phyloP scores from a whole-genome alignment of 2,113 vertebrate species.

The Natator depressus region DNA sequence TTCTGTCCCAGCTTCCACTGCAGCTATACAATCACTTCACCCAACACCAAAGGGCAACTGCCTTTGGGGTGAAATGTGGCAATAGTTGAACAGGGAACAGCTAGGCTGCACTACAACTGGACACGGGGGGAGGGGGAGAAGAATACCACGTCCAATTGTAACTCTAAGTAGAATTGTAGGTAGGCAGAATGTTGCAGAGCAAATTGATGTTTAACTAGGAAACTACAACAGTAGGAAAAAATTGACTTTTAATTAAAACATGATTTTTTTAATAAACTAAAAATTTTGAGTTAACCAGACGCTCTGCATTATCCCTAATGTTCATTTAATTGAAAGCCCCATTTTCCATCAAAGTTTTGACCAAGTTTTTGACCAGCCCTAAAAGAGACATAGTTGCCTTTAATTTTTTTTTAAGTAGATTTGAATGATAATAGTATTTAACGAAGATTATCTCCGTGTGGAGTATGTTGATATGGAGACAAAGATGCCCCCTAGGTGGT shows the following conservation, averaged over 20 bases:
- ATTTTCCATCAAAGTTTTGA: neutral
- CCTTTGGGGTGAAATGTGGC: neutral
- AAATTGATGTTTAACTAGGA: neutral
- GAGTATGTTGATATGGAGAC: neutral
- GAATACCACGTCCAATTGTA: neutral
- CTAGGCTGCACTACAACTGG: neutral
- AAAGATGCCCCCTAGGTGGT: neutral
- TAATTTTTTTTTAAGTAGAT: neutral
- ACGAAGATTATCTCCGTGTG: neutral
- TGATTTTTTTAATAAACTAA: neutral
- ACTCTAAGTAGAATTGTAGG: neutral
- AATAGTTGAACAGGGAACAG: neutral
- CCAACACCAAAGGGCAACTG: neutral
- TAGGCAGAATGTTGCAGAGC: neutral
- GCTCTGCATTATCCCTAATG: neutral
- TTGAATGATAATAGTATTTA: neutral
- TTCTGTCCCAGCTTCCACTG: neutral
- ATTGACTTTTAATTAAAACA: neutral
- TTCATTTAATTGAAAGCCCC: neutral
- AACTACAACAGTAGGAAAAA: neutral
- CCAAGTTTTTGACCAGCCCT: neutral
- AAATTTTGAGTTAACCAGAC: neutral
- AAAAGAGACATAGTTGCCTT: neutral
- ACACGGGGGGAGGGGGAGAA: accelerated
- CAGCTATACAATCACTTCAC: neutral